Conservation (phyloP, 2,797 vertebrate species). For the Avahi laniger region DNA sequence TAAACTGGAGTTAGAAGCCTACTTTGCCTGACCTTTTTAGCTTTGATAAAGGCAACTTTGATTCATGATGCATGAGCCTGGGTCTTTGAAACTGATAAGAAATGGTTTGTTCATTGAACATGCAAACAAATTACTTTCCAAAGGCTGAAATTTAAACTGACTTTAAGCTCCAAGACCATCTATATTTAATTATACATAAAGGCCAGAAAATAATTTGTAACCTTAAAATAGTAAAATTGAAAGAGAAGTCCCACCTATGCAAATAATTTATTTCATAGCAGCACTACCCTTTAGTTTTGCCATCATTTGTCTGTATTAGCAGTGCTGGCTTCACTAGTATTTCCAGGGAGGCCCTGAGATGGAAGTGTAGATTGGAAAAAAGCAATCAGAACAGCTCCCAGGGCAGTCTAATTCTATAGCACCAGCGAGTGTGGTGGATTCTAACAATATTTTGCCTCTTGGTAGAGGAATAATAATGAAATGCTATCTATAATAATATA, state of each 20-base stretch:
- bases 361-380: conserved; percentile 44
- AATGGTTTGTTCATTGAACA: conserved; percentile 82
- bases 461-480: conserved; percentile 44
- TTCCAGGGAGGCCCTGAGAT: conserved; percentile 48
- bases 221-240: conserved; percentile 82
- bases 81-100: conserved; percentile 79
- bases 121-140: conserved; percentile 83
- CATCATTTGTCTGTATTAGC: conserved; percentile 57
- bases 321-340: background rate
- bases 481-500: background rate
- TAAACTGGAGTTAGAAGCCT: conserved; percentile 58
- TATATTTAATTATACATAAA: conserved; percentile 84
- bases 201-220: conserved; percentile 83
- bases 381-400: background rate
- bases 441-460: background rate
- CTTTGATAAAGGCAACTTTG: conserved; percentile 77
- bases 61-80: conserved; percentile 80
- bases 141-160: conserved; percentile 81
- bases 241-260: conserved; percentile 79
- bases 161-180: conserved; percentile 80
- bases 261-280: conserved; percentile 73
- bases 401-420: background rate
- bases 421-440: background rate
- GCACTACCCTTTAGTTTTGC: conserved; percentile 50
- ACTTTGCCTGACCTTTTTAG: conserved; percentile 79